Conservation (phyloP, 30 jellyfish, hydroid and myxozoan genomes). For the Nemopilema nomurai region DNA sequence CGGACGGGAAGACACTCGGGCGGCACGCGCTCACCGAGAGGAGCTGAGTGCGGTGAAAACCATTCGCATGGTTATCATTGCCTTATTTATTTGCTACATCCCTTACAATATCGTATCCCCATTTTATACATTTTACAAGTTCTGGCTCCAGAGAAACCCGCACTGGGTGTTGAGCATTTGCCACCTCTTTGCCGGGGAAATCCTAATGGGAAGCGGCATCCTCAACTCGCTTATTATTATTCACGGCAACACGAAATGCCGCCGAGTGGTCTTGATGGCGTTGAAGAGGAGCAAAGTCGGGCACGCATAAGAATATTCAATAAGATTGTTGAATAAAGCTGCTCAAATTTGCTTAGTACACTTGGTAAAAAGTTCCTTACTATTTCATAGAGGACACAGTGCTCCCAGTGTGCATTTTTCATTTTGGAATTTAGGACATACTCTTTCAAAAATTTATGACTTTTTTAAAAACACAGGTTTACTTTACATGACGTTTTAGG, state of each 20-base stretch:
- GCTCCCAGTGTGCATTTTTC: too few species aligned
- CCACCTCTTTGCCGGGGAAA: background rate
- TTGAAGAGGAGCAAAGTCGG: background rate
- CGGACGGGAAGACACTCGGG: background rate
- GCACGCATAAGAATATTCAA: background rate
- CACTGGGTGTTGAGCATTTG: background rate
- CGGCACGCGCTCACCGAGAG: too few species aligned
- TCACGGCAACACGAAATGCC: background rate
- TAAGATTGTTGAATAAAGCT: too few species aligned
- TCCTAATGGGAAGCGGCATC: background rate
- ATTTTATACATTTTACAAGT: background rate
- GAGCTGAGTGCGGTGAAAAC: constrained; percentile 1
- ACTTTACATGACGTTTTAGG: too few species aligned
- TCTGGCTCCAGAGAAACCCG: background rate
- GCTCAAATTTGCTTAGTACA: too few species aligned
- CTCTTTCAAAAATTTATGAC: too few species aligned
- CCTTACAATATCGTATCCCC: constrained; percentile 5
- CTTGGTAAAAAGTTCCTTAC: too few species aligned
- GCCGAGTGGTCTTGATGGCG: background rate
- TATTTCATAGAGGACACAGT: too few species aligned
- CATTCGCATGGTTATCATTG: background rate
- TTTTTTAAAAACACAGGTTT: too few species aligned
- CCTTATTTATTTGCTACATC: background rate
- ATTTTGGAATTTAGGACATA: too few species aligned
- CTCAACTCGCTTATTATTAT: background rate